Percentiles rank a stretch among this genome's conserved stretches.
Conservation (phyloP, 2,888 invertebrate genomes). For the Drosophila meridiana region DNA sequence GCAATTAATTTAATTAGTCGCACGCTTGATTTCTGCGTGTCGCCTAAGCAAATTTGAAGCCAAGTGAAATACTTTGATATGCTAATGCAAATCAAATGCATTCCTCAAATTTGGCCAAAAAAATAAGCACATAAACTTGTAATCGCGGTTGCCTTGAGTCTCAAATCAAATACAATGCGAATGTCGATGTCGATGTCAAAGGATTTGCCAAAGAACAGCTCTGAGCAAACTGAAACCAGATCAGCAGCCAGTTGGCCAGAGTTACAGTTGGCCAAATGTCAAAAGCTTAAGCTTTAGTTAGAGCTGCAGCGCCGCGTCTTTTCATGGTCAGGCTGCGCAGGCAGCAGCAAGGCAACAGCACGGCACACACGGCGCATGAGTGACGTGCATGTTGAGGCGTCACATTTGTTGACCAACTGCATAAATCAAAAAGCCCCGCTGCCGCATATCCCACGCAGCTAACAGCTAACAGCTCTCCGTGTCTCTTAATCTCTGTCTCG, state of each 20-base stretch:
- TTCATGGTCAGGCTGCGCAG: conserved; percentile 72
- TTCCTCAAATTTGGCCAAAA: conserved; percentile 26
- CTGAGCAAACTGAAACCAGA: conserved; percentile 18
- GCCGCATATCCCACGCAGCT: conserved; percentile 57
- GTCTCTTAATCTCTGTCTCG: conserved; percentile 34
- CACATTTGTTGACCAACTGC: conserved; percentile 71
- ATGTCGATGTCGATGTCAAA: conserved; percentile 78
- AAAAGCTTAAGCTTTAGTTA: conserved; percentile 66
- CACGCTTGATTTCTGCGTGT: conserved; percentile 41
- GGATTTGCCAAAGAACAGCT: conserved; percentile 58
- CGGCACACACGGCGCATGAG: conserved; percentile 68
- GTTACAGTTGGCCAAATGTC: conserved; percentile 68
- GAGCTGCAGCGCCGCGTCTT: conserved; percentile 17
- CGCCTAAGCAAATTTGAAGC: conserved; percentile 9
- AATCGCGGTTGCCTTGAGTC: conserved; percentile 28
- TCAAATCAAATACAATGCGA: conserved; percentile 23
- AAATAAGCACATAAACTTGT: neutral
- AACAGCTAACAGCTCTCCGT: conserved; percentile 11
- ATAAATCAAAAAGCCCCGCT: conserved; percentile 69
- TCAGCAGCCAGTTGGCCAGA: conserved; percentile 43
- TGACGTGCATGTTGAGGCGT: conserved; percentile 80
- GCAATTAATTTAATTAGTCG: conserved; percentile 79
- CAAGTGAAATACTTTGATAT: conserved; percentile 10
- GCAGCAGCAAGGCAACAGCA: conserved; percentile 24
- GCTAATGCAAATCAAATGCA: conserved; percentile 37